A percentile compares a stretch with the other conserved stretches of the same genome.
phyloP scores from a whole-genome alignment of 2,113 vertebrate species.

The Tricholaema leucomelas region DNA sequence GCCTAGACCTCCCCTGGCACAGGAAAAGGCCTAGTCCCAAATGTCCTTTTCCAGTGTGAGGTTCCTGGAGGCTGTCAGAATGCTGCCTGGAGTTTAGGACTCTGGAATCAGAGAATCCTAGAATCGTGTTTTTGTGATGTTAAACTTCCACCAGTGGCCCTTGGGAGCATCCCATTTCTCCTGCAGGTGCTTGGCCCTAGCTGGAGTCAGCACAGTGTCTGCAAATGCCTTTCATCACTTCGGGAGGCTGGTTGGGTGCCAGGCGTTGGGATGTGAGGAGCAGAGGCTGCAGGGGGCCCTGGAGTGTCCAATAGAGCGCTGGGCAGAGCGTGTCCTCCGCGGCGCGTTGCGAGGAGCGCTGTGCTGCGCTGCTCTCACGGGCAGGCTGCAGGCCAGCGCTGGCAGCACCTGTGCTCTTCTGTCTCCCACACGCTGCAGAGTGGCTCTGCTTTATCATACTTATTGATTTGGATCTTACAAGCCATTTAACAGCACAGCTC shows the following conservation, averaged over 20 bases:
- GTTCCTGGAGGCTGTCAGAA: too few species aligned
- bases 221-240: not conserved
- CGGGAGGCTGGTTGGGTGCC: not conserved
- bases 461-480: slow-evolving; percentile 32
- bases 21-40: too few species aligned
- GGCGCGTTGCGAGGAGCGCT: rapidly evolving
- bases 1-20: too few species aligned
- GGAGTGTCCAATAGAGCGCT: rapidly evolving
- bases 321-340: rapidly evolving
- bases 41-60: too few species aligned
- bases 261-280: rapidly evolving
- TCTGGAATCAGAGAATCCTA: too few species aligned
- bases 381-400: not conserved
- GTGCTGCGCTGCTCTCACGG: rapidly evolving
- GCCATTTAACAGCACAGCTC: not conserved
- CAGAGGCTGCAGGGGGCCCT: not conserved
- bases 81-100: too few species aligned
- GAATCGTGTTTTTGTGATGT: too few species aligned
- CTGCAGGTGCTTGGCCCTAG: not conserved
- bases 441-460: not conserved
- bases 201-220: not conserved
- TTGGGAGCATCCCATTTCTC: rapidly evolving
- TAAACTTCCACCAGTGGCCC: not conserved
- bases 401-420: not conserved
- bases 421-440: not conserved